Conservation (phyloP, 2,797 vertebrate species). For the Melanogrammus aeglefinus region DNA sequence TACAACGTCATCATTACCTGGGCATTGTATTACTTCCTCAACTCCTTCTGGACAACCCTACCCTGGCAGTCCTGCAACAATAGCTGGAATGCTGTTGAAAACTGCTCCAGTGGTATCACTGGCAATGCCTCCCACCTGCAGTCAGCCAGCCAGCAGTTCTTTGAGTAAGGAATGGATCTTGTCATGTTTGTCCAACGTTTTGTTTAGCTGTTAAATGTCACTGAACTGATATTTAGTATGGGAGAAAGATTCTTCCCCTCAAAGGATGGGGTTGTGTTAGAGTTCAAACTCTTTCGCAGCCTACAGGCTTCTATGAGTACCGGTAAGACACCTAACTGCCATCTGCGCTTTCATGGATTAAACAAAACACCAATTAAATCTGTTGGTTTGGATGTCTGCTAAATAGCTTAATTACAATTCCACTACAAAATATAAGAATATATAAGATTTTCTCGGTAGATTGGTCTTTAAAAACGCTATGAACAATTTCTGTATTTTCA, state of each 20-base stretch:
- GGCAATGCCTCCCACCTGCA: constrained; percentile 65
- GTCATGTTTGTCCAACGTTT: constrained; percentile 1
- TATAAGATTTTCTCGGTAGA: not conserved
- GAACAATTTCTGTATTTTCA: constrained; percentile 5
- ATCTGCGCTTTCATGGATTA: not conserved
- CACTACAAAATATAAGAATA: not conserved
- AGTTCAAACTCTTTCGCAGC: not conserved
- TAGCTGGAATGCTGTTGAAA: constrained; percentile 68
- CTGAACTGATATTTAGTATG: not conserved
- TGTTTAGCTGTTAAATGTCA: not conserved
- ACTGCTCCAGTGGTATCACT: constrained; percentile 70
- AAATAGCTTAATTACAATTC: not conserved
- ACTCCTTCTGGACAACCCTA: constrained; percentile 63
- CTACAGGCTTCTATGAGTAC: not conserved
- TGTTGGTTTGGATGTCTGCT: not conserved
- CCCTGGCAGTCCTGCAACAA: constrained; percentile 77
- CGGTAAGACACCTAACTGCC: not conserved
- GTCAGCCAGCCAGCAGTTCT: constrained; percentile 77
- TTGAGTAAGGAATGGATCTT: constrained; percentile 63
- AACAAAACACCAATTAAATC: not conserved
- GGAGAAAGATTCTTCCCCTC: not conserved
- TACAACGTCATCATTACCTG: constrained; percentile 76
- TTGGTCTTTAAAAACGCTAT: not conserved
- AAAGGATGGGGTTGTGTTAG: not conserved
- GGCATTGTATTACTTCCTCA: constrained; percentile 74